These are phyloP conservation scores for Athene noctua DNA, from an alignment of 2,113 vertebrate genomes.

Conservation along the genomic window DNA sequence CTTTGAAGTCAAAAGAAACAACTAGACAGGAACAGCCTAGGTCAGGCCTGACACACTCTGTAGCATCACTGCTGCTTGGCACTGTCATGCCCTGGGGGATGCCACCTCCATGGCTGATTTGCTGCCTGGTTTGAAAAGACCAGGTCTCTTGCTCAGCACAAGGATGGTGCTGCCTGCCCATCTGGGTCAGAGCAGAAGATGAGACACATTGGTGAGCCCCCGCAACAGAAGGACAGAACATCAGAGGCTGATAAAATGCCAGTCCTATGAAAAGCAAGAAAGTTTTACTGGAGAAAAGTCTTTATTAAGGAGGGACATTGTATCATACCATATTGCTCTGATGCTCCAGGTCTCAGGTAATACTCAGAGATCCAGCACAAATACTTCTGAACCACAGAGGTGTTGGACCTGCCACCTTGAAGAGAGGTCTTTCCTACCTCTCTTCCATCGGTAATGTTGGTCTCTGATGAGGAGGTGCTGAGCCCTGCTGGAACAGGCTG, in stretches of 20 bases:
- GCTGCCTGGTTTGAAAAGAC: not conserved
- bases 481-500: not conserved
- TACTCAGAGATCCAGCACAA: not conserved
- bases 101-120: not conserved
- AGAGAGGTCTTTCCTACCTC: not conserved
- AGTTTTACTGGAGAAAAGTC: not conserved
- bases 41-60: not conserved
- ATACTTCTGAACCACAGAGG: not conserved
- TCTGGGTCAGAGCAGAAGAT: not conserved
- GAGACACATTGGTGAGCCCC: not conserved
- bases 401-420: not conserved
- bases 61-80: not conserved
- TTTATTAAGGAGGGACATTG: not conserved
- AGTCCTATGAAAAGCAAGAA: not conserved
- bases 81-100: not conserved
- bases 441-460: not conserved
- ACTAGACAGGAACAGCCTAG: not conserved
- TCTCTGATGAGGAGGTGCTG: not conserved
- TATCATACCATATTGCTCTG: not conserved
- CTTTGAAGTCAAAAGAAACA: not conserved
- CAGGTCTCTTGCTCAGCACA: not conserved
- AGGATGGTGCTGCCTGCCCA: not conserved
- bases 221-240: not conserved
- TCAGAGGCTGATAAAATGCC: not conserved
- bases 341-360: not conserved